phyloP scores from a whole-genome alignment of 37 sponge, comb jelly and placozoan species.

The Tethya wilhelma region DNA sequence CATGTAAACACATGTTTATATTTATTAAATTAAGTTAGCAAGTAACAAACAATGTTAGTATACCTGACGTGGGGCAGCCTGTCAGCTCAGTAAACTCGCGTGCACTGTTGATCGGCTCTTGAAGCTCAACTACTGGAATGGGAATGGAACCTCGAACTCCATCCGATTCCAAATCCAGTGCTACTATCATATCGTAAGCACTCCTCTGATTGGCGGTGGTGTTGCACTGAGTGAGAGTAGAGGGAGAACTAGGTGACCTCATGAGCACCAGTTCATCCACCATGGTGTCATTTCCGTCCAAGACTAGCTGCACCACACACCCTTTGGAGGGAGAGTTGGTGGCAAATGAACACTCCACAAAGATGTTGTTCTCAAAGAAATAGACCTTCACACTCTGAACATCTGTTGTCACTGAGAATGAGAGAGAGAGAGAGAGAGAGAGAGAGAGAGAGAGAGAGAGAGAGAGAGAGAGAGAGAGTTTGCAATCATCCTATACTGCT shows the following conservation, averaged over 20 bases:
- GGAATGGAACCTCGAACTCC: neutral
- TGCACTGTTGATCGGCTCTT: neutral
- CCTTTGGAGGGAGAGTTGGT: neutral
- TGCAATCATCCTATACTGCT: too few species aligned
- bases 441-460: too few species aligned
- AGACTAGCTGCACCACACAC: neutral
- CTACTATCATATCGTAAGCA: neutral
- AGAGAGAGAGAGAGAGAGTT: too few species aligned
- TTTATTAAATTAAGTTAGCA: too few species aligned
- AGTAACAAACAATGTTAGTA: neutral
- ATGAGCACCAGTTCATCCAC: neutral
- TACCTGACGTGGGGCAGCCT: neutral
- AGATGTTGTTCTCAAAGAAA: constrained; percentile 10
- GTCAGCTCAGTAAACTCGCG: neutral
- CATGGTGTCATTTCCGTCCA: neutral
- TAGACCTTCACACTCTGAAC: constrained; percentile 13
- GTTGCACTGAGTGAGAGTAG: neutral
- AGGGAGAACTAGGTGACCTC: neutral
- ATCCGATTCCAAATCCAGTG: constrained; percentile 7
- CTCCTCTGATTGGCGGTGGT: constrained; percentile 2
- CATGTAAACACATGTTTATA: too few species aligned
- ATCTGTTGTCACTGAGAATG: constrained; percentile 28
- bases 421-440: too few species aligned
- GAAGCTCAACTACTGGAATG: neutral
- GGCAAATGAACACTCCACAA: constrained; percentile 23